A percentile compares a stretch with the other conserved stretches of the same genome.
phyloP scores from a whole-genome alignment of 2,888 invertebrate genomes.

The Eustalomyia histrio region DNA sequence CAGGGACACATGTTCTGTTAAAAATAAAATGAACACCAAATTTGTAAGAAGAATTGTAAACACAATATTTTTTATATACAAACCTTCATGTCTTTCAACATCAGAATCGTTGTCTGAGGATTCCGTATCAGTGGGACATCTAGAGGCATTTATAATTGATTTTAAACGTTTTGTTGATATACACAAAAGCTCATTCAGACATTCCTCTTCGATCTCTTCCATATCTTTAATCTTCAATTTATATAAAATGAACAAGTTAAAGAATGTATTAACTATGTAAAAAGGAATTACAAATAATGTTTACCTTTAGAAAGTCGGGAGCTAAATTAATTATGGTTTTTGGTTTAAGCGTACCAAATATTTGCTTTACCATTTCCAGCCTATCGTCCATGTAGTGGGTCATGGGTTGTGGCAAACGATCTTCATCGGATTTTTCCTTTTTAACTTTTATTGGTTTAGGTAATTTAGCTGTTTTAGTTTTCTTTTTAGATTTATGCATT shows the following conservation, averaged over 20 bases:
- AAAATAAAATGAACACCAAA: not conserved
- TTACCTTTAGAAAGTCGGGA: conserved; percentile 80
- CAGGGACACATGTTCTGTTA: conserved; percentile 82
- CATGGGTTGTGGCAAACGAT: conserved; percentile 80
- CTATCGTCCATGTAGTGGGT: conserved; percentile 82
- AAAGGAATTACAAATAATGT: not conserved
- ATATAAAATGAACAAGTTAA: not conserved
- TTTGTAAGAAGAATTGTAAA: not conserved
- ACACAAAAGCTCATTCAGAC: conserved; percentile 83
- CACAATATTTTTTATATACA: conserved; percentile 7
- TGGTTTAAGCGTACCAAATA: conserved; percentile 82
- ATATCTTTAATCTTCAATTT: conserved; percentile 72
- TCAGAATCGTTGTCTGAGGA: conserved; percentile 77
- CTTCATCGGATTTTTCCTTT: conserved; percentile 78
- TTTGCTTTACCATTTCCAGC: conserved; percentile 82
- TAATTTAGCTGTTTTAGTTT: conserved; percentile 70
- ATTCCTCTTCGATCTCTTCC: conserved; percentile 82
- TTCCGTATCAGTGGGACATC: conserved; percentile 79
- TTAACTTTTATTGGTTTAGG: conserved; percentile 77
- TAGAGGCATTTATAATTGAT: conserved; percentile 80
- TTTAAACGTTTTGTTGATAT: conserved; percentile 83
- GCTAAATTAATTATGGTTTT: conserved; percentile 82
- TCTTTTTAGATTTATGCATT: conserved; percentile 73
- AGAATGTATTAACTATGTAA: not conserved
- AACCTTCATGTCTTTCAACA: conserved; percentile 76